Evolutionary conservation across 2,113 vertebrate species (phyloP), one percentile per base, ranked within the genome.

Genomic region (Prinia subflava): DNA sequence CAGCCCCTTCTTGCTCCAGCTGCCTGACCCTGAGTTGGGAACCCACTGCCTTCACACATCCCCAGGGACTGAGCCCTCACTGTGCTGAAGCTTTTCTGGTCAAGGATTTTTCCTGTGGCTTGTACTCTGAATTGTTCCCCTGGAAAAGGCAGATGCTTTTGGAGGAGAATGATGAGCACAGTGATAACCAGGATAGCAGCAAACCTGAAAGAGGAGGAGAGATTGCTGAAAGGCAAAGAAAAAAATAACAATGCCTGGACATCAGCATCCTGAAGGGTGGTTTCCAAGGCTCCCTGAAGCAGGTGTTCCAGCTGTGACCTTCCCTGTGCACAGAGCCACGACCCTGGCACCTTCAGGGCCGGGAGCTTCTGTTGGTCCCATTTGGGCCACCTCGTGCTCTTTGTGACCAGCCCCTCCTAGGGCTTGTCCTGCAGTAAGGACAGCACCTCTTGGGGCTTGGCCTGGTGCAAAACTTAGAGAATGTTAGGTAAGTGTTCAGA

Each of bases 101-200:
- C 1, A 3, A 0, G 42, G 23, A 11, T 37, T 93, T 39, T 73
- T 2, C 1, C 15, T 13, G 0, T n/a, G 35, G 47, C 5, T 68
- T 53, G 21, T 55, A 19, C 47, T 84, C 30, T 1, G 2, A 0
- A 7, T n/a, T 41, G 39, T 46, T 68, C 7, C 31, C 22, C 59
- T 92, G 84, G 18, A 89, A 91, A 2, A 96, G 85, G 7, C 82
- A 93, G 53, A 83, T 92, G 55, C 88, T 94, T 68, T 67, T 81
- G 16, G 65, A 93, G 8, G 96, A 97, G 69, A 94, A 97, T 7
- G 73, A 92, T 25, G 90, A 97, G 78, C 80, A 93, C 35, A 71
- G 89, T 57, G 95, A 91, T 47, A 85, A 83, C 81, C 47, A 46
- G 89, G 63, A 44, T 41, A 96, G 97, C 70, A 83, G 94, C 96